Base-by-base conservation (phyloP, 2,888 invertebrate genomes). In the Macaria notata region DNA sequence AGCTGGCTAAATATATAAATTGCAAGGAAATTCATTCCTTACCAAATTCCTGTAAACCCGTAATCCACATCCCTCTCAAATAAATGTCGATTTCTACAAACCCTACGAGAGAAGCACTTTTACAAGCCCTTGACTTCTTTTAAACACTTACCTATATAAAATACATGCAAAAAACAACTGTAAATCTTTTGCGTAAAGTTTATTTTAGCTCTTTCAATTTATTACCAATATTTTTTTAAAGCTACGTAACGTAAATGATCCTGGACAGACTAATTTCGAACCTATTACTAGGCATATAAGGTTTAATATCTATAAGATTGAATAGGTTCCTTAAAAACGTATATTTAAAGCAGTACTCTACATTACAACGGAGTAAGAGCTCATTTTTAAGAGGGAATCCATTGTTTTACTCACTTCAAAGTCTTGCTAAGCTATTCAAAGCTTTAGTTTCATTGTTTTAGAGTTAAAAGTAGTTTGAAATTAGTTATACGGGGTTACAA, bases 21-120 rank as follows among this genome's bases (percentile, higher is more conserved):
- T 19, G 19, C 19, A 19, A 36, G 7, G 72, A 70, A 73, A 67
- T 66, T 71, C 75, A 66, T 69, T 73, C 74, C 75, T 75, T 78
- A 73, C 63, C 64, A 70, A 75, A 75, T 76, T 72, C 73, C 66
- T 68, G 65, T 70, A 64, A 63, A 70, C 59, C 48, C 47, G 55
- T 56, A 56, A 56, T 60, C 49, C 53, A 39, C 44, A 46, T 49
- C 55, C 30, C 56, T 46, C 50, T 53, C 39, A 45, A 59, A 53
- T 47, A 60, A 60, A 63, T 53, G 61, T 58, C 55, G 60, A 63
- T 62, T 60, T 63, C 58, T 50, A 49, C 46, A 60, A 61, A 57
- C 57, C 56, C 56, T 33, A 30, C 49, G 41, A 44, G 36, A 51
- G 61, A 59, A 56, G 54, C 49, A 56, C 59, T 63, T 61, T 52